phyloP scores from a whole-genome alignment of 2,888 invertebrate species.

The Caenorhabditis sp. region DNA sequence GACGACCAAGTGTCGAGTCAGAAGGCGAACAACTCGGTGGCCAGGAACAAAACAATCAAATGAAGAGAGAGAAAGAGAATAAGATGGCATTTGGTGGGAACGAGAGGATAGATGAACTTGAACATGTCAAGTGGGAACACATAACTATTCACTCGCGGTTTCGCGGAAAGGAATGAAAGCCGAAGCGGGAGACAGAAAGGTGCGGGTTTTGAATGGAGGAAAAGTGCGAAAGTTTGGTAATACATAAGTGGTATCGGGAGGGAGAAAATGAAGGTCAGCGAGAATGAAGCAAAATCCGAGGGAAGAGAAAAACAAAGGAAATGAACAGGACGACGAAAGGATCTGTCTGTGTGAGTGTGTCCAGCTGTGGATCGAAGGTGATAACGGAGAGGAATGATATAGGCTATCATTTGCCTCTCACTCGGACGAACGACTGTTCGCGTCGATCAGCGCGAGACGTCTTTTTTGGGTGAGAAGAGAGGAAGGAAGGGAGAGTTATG shows the following conservation, averaged over 20 bases:
- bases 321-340: background rate
- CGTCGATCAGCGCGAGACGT: background rate
- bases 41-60: slow-evolving; percentile 52
- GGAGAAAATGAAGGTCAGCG: slow-evolving; percentile 44
- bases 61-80: too few relatives aligned
- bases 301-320: slow-evolving; percentile 26
- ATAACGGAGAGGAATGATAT: slow-evolving; percentile 50
- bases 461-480: slow-evolving; percentile 40
- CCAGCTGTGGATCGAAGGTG: slow-evolving; percentile 31
- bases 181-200: slow-evolving; percentile 2
- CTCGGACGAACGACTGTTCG: slow-evolving; percentile 21
- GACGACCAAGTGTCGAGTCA: slow-evolving; percentile 24
- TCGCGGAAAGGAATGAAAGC: background rate
- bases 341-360: too few relatives aligned
- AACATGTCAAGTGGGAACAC: slow-evolving; percentile 48
- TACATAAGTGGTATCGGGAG: slow-evolving; percentile 42
- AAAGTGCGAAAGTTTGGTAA: slow-evolving; percentile 55
- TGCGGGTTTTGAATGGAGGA: slow-evolving; percentile 7
- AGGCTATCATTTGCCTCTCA: background rate
- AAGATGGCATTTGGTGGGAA: slow-evolving; percentile 35
- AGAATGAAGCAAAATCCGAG: slow-evolving; percentile 34
- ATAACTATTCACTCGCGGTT: slow-evolving; percentile 39
- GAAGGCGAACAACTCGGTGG: slow-evolving; percentile 42
- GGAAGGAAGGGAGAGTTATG: slow-evolving; percentile 45
- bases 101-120: slow-evolving; percentile 37